These are phyloP conservation scores for Rotaria magnacalcarata DNA, from an alignment of 2,888 invertebrate species.

Conservation along the genomic window DNA sequence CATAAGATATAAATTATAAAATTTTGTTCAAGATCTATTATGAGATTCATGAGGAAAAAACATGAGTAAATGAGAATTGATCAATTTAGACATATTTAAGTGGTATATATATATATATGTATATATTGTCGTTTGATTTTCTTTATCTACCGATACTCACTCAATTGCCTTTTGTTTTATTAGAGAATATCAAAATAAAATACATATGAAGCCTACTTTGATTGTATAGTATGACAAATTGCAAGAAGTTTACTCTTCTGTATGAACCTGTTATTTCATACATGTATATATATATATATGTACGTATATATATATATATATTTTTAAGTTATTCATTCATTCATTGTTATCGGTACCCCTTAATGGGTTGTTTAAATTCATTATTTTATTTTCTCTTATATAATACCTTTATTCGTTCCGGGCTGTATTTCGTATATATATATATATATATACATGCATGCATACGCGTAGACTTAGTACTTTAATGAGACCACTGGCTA, in stretches of 20 bases:
- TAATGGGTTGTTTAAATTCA: conserved; percentile 14
- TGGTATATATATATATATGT: neutral
- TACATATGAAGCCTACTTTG: neutral
- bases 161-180: neutral
- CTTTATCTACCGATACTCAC: neutral
- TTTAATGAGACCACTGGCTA: neutral
- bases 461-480: neutral
- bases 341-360: conserved; percentile 1
- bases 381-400: conserved; percentile 5
- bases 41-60: neutral
- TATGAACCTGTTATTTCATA: neutral
- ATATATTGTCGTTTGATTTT: neutral
- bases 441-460: neutral
- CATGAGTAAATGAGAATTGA: neutral
- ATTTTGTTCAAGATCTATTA: neutral
- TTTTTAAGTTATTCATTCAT: neutral
- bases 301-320: neutral
- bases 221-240: neutral
- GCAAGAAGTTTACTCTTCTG: neutral
- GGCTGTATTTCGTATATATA: neutral
- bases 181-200: neutral
- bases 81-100: neutral
- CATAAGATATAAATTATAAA: neutral
- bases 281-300: neutral
- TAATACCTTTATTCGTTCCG: neutral